A percentile compares a stretch with the other conserved stretches of the same genome.
These are phyloP conservation scores for Malurus elegans DNA, from an alignment of 2,113 vertebrate species.

Conservation along the genomic window DNA sequence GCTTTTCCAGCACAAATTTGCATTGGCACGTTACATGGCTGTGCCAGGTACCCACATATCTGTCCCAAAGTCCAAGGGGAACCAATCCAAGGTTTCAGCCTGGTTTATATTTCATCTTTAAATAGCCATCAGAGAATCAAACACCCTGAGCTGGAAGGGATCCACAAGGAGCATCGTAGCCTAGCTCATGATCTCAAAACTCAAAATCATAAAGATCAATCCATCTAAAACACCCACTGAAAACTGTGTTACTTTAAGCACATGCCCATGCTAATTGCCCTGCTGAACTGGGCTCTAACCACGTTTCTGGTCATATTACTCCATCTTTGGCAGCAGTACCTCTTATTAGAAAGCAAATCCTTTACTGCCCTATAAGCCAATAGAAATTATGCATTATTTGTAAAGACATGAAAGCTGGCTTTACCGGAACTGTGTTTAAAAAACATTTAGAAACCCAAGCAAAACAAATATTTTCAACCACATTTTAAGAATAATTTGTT, in stretches of 20 bases:
- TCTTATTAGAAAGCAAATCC: neutral
- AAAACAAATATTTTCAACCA: neutral
- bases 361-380: neutral
- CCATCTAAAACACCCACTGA: neutral
- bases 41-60: rapidly evolving
- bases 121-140: neutral
- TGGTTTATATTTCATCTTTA: neutral
- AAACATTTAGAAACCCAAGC: neutral
- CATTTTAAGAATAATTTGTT: neutral
- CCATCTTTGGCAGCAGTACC: neutral
- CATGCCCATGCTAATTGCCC: neutral
- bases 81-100: neutral
- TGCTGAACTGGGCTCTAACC: neutral
- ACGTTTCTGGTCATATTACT: neutral
- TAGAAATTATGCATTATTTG: neutral
- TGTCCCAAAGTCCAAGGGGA: neutral
- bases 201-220: neutral
- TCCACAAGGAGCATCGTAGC: neutral
- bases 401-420: neutral
- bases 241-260: neutral
- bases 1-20: neutral
- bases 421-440: neutral
- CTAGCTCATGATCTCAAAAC: neutral
- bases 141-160: neutral
- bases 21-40: rapidly evolving